Percentiles rank a stretch among this genome's conserved stretches.
Evolutionary conservation across 2,888 invertebrate genomes (phyloP).

Genomic region (Callosobruchus maculatus): DNA sequence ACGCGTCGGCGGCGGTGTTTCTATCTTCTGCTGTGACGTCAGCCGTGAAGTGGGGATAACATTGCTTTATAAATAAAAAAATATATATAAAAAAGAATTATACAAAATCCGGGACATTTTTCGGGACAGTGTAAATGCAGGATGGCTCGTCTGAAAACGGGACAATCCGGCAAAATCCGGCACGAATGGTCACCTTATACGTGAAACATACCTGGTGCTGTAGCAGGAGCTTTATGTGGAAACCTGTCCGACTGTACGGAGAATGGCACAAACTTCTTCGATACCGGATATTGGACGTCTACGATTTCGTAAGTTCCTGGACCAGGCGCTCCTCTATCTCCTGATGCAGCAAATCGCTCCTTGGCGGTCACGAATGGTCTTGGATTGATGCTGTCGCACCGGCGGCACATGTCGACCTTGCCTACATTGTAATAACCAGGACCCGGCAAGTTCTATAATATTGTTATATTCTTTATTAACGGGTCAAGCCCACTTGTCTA

Average conservation of each 20-base stretch:
- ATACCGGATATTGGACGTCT: conserved; percentile 15
- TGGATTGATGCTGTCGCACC: conserved; percentile 28
- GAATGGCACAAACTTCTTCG: conserved; percentile 23
- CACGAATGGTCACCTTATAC: too few species aligned
- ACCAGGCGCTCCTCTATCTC: conserved; percentile 22
- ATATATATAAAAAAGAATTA: too few species aligned
- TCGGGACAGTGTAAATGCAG: too few species aligned
- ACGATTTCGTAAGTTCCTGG: conserved; percentile 28
- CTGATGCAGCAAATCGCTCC: conserved; percentile 24
- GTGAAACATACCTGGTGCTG: background rate
- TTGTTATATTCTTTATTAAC: too few species aligned
- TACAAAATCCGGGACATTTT: too few species aligned
- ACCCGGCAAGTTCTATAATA: conserved; percentile 29
- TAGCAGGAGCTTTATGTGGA: background rate
- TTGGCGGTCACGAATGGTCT: conserved; percentile 30
- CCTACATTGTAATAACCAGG: conserved; percentile 34
- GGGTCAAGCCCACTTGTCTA: too few species aligned
- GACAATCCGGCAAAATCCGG: too few species aligned
- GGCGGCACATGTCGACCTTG: conserved; percentile 11
- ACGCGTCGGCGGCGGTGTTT: too few species aligned
- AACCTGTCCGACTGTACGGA: conserved; percentile 6
- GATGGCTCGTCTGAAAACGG: too few species aligned
- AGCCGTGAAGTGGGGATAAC: too few species aligned
- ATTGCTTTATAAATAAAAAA: too few species aligned
- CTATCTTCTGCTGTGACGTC: too few species aligned